Evolutionary conservation across 2,797 vertebrate genomes (phyloP), one percentile per base, ranked within the genome.

Genomic region (Gallinago solitaria): DNA sequence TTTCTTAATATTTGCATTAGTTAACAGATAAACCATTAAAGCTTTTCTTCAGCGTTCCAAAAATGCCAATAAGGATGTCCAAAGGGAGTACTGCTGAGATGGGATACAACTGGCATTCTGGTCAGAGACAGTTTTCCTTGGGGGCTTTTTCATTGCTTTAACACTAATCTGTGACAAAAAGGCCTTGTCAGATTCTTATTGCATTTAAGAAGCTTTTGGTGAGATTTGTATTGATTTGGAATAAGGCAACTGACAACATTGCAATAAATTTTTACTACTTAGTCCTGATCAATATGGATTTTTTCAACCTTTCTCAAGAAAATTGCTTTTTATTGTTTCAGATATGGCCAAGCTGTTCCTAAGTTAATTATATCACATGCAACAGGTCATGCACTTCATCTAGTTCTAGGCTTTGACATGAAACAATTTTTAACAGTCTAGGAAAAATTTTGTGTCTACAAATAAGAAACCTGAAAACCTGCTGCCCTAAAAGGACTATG

Each of bases 251-350:
- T 98, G 98, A 98, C 97, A 98, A 97, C 96, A 96, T 45, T 97
- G 98, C 98, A 98, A 99, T 99, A 99, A 98, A 98, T 98, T 98
- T 98, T 98, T 98, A 98, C 98, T 98, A 97, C 98, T 99, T 98
- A 99, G 98, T 97, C 96, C 97, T 98, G 98, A 99, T 99, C 98
- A 98, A 98, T 99, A 98, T 98, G 97, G 98, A 98, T 98, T 99
- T 98, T 98, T 98, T 97, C 96, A 98, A 98, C 93, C 97, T 98
- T 98, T 98, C 98, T 98, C 93, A 75, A 95, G 97, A 98, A 98
- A 98, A 98, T 98, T 98, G 98, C 93, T 98, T 98, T 98, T 96
- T 98, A 97, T 98, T 98, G 98, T 98, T 97, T 97, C 94, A 97
- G 96, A 98, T 96, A 87, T 74, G 65, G 81, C 89, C 94, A 96